Base-by-base conservation (phyloP, 1,140 invertebrate genomes). In the Drosophila repletoides region DNA sequence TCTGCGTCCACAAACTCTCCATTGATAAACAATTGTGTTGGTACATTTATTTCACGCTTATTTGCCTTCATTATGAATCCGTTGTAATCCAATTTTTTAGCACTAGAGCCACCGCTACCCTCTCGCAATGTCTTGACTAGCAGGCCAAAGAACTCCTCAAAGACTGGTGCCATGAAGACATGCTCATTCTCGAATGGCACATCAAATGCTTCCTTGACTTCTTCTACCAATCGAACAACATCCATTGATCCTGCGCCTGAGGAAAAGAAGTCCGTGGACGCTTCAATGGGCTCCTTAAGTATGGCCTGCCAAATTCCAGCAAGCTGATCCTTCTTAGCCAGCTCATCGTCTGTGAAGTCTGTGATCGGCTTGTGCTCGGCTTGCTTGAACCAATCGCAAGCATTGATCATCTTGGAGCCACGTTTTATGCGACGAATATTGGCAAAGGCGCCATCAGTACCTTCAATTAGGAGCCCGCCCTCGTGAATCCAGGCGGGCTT, bases 241-340 rank as follows among this genome's bases (percentile, higher is more conserved):
- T 99, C 98, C 97, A 99, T 99, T 5, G 97, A 98, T 0, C 96
- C 96, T 14, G 96, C 98, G 17, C 98, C 98, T 29, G 93, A 94
- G 6, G 94, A 94, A 90, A 99, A 99, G 90, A 99, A 99, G 89
- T 99, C 97, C 0, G 96, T 97, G 0, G 94, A 92, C 1, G 95
- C 92, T 1, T 94, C 93, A 2, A 99, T 92, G 0, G 95, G 93
- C 1, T 93, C 91, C 67, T 94, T 95, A 0, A 99, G 91, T 75
- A 99, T 98, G 3, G 93, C 93, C 58, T 93, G 92, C 98, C 98
- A 99, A 17, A 98, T 94, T 5, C 91, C 88, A 74, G 93, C 91
- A 0, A 95, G 90, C 10, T 90, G 91, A 21, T 94, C 91, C 0
- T 94, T 91, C 49, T 95, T 92, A 19, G 91, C 90, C 61, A 93